Percentiles rank a stretch among this genome's conserved stretches.
Evolutionary conservation across 2,113 vertebrate genomes (phyloP).

Genomic region (Xiphias gladius): DNA sequence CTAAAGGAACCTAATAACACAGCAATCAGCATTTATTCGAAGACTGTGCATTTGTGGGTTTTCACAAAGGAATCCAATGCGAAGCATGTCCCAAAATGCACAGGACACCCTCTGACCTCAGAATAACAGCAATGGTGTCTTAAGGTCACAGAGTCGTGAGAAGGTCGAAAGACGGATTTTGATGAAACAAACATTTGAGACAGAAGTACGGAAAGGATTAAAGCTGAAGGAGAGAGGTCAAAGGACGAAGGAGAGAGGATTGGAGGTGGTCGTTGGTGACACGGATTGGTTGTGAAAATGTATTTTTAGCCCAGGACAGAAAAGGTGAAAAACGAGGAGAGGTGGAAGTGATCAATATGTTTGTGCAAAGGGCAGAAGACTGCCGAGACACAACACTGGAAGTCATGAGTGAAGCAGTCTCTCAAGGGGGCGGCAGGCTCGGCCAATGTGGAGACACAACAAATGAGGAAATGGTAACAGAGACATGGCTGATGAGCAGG

Average conservation of each 20-base stretch:
- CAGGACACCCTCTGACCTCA: background rate
- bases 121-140: background rate
- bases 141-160: slow-evolving; percentile 5
- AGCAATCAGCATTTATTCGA: slow-evolving; percentile 72
- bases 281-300: slow-evolving; percentile 66
- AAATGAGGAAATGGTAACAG: slow-evolving; percentile 62
- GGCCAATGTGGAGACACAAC: slow-evolving; percentile 48
- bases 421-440: slow-evolving; percentile 57
- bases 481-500: slow-evolving; percentile 64
- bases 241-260: slow-evolving; percentile 46
- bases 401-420: slow-evolving; percentile 71
- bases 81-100: background rate
- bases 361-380: slow-evolving; percentile 78
- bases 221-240: slow-evolving; percentile 36
- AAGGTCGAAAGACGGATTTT: slow-evolving; percentile 23
- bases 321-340: slow-evolving; percentile 74
- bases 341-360: slow-evolving; percentile 81
- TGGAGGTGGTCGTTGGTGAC: slow-evolving; percentile 42
- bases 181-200: slow-evolving; percentile 43
- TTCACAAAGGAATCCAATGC: background rate
- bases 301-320: slow-evolving; percentile 78
- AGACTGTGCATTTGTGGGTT: slow-evolving; percentile 17
- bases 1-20: slow-evolving; percentile 72
- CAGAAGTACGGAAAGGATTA: slow-evolving; percentile 51
- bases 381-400: slow-evolving; percentile 73